phyloP scores from a whole-genome alignment of 2,797 vertebrate species.

The Hippocampus kuda region DNA sequence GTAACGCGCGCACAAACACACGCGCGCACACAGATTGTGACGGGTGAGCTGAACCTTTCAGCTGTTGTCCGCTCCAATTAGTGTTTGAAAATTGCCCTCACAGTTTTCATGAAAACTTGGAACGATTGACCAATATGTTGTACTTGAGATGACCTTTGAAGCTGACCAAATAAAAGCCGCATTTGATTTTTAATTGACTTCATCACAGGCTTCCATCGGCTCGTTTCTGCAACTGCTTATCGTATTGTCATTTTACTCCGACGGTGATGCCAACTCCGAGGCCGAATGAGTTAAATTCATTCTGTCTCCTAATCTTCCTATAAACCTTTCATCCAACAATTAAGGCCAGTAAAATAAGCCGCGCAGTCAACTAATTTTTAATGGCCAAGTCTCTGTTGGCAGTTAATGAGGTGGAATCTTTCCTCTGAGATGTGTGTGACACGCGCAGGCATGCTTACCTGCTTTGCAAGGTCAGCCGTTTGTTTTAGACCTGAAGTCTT shows the following conservation, averaged over 20 bases:
- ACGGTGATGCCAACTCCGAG: neutral
- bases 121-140: conserved; percentile 2
- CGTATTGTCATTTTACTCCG: neutral
- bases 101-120: conserved; percentile 39
- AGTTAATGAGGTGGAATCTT: conserved; percentile 20
- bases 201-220: neutral
- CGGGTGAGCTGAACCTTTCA: conserved; percentile 57
- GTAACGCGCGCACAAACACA: conserved; percentile 36
- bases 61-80: conserved; percentile 57
- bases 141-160: neutral
- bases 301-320: neutral
- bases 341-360: neutral
- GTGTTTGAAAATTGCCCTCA: conserved; percentile 34
- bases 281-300: neutral
- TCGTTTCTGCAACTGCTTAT: neutral
- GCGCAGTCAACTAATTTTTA: neutral
- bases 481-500: conserved; percentile 7
- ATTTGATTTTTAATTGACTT: neutral
- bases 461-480: conserved; percentile 8
- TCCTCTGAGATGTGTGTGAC: conserved; percentile 5
- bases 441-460: conserved; percentile 2
- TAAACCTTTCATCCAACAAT: neutral
- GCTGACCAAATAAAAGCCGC: neutral
- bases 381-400: neutral
- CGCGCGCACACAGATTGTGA: conserved; percentile 41